A percentile compares a stretch with the other conserved stretches of the same genome.
These are phyloP conservation scores for human DNA, from an alignment of 2,113 vertebrate genomes.

Conservation along the genomic window GRCh38 chr12:118389001-118389500, in stretches of 20 bases:
- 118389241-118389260: too few species aligned
- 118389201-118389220: too few species aligned
- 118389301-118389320: too few species aligned
- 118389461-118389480: background rate
- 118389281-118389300: too few species aligned
- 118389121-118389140: background rate
- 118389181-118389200: too few species aligned
- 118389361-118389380: background rate
- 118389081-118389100: background rate
- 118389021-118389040: background rate
- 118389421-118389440: background rate
- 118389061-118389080: background rate
- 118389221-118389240: too few species aligned
- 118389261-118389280: too few species aligned
- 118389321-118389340: background rate
- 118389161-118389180: background rate
- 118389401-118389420: background rate
- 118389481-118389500: background rate
- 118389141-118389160: background rate
- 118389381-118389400: background rate
- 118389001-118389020: background rate
- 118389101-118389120: background rate
- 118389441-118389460: background rate
- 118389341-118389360: background rate
- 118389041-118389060: background rate